Evolutionary conservation across 2,888 invertebrate genomes (phyloP).

Genomic region (Meliscaeva auricollis): DNA sequence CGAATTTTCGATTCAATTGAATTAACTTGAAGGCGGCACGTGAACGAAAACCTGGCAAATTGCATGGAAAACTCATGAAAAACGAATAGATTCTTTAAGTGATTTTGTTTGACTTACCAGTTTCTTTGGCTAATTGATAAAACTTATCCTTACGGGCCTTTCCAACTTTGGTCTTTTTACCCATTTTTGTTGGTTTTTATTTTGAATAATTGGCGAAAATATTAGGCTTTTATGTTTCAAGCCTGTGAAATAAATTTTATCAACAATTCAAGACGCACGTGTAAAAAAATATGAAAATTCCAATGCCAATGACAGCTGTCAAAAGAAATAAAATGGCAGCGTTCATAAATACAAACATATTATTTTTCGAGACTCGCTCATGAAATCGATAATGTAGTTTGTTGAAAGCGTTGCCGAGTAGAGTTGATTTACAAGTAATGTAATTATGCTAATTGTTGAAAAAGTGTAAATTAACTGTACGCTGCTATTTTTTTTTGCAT

Average conservation of each 20-base stretch:
- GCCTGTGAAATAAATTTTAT: not conserved
- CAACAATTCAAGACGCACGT: slow-evolving; percentile 68
- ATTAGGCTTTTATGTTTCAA: not conserved
- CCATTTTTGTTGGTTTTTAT: slow-evolving; percentile 88
- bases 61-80: not conserved
- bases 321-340: not conserved
- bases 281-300: slow-evolving; percentile 21
- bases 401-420: not conserved
- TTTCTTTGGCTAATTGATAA: slow-evolving; percentile 99
- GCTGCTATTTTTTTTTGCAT: too few species aligned
- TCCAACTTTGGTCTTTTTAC: slow-evolving; percentile 97
- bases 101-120: slow-evolving; percentile 88
- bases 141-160: slow-evolving; percentile 99
- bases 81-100: not conserved
- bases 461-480: too few species aligned
- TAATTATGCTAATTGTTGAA: too few species aligned
- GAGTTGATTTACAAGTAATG: too few species aligned
- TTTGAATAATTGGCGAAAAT: not conserved
- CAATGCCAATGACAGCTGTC: slow-evolving; percentile 34
- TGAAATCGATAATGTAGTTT: not conserved
- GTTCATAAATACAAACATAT: slow-evolving; percentile 23
- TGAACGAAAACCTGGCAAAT: slow-evolving; percentile 93
- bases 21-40: slow-evolving; percentile 99
- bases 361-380: not conserved
- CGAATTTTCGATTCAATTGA: slow-evolving; percentile 98